Conservation (phyloP, 2,888 invertebrate genomes). For the Agrochola circellaris region DNA sequence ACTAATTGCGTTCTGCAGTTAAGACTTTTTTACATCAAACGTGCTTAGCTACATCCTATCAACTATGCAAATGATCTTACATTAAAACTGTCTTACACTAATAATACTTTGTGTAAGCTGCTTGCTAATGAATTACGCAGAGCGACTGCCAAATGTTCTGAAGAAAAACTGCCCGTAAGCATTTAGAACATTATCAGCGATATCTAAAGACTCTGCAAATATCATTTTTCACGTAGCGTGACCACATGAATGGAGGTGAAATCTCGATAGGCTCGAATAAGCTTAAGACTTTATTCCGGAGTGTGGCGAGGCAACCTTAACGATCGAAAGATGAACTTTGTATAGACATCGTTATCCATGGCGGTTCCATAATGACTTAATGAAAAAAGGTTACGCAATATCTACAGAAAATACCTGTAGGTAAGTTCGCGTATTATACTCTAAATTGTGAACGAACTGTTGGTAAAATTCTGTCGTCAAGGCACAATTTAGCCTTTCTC, state of each 20-base stretch:
- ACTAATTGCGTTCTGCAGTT: neutral
- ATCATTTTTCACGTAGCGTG: constrained; percentile 68
- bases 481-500: neutral
- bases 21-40: neutral
- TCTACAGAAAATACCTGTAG: constrained; percentile 19
- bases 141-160: neutral
- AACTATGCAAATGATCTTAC: neutral
- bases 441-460: neutral
- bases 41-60: neutral
- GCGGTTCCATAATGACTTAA: constrained; percentile 43
- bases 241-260: constrained; percentile 68
- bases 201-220: constrained; percentile 50
- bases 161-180: constrained; percentile 29
- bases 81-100: neutral
- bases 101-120: neutral
- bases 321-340: constrained; percentile 61
- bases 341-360: constrained; percentile 52
- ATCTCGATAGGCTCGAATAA: constrained; percentile 64
- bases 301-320: constrained; percentile 48
- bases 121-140: neutral
- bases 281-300: constrained; percentile 59
- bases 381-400: constrained; percentile 46
- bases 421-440: neutral
- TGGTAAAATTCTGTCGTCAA: no score
- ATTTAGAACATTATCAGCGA: constrained; percentile 32